A percentile compares a stretch with the other conserved stretches of the same genome.
Conservation (phyloP, 2,113 vertebrate species). For the Notarius lentiginosus region DNA sequence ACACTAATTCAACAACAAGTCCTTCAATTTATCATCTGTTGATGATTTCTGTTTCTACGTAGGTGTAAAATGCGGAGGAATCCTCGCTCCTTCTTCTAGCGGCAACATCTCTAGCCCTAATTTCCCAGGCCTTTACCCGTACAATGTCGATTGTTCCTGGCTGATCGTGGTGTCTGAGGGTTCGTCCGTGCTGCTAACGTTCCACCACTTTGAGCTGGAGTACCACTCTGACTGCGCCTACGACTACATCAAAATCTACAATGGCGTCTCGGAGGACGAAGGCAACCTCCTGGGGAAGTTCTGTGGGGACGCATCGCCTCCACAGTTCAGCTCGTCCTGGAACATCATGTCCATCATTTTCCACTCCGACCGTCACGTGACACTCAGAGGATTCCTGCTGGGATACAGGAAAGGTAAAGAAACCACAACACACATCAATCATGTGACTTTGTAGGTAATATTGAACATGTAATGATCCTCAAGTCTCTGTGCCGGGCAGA, state of each 20-base stretch:
- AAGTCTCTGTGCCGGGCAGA: constrained; percentile 68
- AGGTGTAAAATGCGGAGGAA: constrained; percentile 96
- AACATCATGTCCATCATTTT: constrained; percentile 92
- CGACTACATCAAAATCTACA: constrained; percentile 96
- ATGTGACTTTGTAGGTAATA: not conserved
- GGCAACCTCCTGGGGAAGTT: constrained; percentile 93
- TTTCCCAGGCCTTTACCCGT: constrained; percentile 89
- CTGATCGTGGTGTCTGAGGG: constrained; percentile 94
- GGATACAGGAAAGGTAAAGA: constrained; percentile 87
- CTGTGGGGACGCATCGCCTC: constrained; percentile 82
- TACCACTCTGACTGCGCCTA: constrained; percentile 84
- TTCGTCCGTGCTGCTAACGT: constrained; percentile 88
- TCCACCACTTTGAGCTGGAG: constrained; percentile 90
- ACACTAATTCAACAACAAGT: not conserved
- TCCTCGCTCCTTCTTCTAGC: constrained; percentile 83
- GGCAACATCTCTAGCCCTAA: constrained; percentile 96
- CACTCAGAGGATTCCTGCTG: constrained; percentile 82
- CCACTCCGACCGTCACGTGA: constrained; percentile 91
- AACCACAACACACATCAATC: not conserved
- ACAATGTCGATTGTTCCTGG: constrained; percentile 87
- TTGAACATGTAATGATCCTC: not conserved
- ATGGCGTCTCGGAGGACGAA: constrained; percentile 80
- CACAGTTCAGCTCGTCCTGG: constrained; percentile 91
- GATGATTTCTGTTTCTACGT: not conserved
- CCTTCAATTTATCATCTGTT: not conserved